phyloP scores from a whole-genome alignment of 2,113 vertebrate genomes.

The Gopherus flavomarginatus region DNA sequence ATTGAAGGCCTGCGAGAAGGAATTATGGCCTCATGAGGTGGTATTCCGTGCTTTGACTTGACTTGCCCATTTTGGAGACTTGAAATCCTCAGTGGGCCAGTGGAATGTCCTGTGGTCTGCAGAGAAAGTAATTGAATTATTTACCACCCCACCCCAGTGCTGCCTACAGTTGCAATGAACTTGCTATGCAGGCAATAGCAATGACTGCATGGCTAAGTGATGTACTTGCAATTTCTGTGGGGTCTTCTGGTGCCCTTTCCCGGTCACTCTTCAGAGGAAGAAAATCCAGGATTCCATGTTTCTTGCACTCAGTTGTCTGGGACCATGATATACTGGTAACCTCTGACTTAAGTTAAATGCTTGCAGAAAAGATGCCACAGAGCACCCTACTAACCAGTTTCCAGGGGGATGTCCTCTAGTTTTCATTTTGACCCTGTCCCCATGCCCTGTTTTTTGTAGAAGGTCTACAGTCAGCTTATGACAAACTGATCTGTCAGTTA shows the following conservation, averaged over 20 bases:
- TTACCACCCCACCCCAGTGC: too few species aligned
- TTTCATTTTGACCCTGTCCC: background rate
- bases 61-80: background rate
- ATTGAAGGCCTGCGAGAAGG: background rate
- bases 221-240: background rate
- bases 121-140: background rate
- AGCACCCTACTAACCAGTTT: background rate
- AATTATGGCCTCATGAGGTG: background rate
- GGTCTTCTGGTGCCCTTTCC: background rate
- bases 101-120: background rate
- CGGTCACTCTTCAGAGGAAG: background rate
- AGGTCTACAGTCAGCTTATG: background rate
- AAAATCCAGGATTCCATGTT: background rate
- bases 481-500: background rate
- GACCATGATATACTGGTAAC: background rate
- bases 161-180: background rate
- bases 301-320: background rate
- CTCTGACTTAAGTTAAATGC: background rate
- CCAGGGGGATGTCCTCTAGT: background rate
- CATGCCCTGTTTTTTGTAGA: background rate
- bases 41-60: background rate
- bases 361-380: background rate
- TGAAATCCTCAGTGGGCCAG: fast-evolving
- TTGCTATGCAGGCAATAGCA: background rate
- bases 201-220: background rate